Evolutionary conservation across 2,888 invertebrate genomes (phyloP), one percentile per base, ranked within the genome.

Genomic region (Metallyticus violacea): DNA sequence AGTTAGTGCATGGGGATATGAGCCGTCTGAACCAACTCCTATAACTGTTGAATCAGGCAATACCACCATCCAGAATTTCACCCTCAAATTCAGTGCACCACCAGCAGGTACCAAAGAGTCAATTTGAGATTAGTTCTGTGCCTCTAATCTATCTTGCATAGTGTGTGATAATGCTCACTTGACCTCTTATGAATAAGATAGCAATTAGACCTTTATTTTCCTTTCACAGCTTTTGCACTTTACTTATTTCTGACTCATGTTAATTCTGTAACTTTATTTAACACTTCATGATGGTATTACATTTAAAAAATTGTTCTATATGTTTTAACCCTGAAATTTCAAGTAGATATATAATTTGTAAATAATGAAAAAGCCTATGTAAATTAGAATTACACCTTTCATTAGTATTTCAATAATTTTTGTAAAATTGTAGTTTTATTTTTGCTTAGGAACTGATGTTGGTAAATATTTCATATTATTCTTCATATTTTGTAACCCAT

Each of bases 61-160:
- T 88, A 92, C 93, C 26, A 89, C 91, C 28, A 90, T 92, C 79
- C 91, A 93, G 86, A 92, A 93, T 90, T 93, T 94, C 89, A 90
- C 90, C 25, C 90, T 93, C 89, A 89, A 89, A 62, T 86, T 87
- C 86, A 86, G 86, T 81, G 89, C 83, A 78, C 29, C 29, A 26
- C 84, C 62, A 9, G 29, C 79, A 86, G 86, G 86, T 85, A 81
- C 25, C 22, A 27, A 79, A 27, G 25, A 81, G 7, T 81, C 7
- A 30, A 40, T 1, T 62, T 62, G 40, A 62, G 40, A 62, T 62
- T 15, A 62, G 6, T 15, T 22, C 40, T 62, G 40, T 62, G 40
- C 40, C 40, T 62, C 40, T 62, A 62, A 62, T 22, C 40, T 62
- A 62, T 15, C 40, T 62, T 62, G 40, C 40, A 62, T 62, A 62